These are phyloP conservation scores for Tragelaphus imberbis DNA, from an alignment of 2,113 vertebrate species.

Conservation along the genomic window DNA sequence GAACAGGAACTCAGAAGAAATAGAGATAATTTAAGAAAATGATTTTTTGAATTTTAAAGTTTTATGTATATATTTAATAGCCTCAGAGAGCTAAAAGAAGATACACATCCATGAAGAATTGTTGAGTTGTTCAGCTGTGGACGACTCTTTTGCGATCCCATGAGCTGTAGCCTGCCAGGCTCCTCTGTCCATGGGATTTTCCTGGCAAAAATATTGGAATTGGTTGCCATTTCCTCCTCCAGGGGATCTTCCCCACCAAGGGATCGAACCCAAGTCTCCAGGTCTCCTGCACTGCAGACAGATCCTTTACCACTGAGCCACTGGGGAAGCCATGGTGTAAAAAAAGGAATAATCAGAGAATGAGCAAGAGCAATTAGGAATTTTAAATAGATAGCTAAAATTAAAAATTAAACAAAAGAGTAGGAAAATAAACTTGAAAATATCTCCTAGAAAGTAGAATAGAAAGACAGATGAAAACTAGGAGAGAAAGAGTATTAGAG, in stretches of 20 bases:
- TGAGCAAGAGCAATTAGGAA: not conserved
- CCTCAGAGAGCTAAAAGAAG: not conserved
- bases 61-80: not conserved
- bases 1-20: not conserved
- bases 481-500: not conserved
- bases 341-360: not conserved
- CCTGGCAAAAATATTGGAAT: not conserved
- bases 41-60: not conserved
- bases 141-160: not conserved
- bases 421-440: conserved; percentile 21
- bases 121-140: not conserved
- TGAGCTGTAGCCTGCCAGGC: not conserved
- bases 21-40: not conserved
- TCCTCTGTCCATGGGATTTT: not conserved
- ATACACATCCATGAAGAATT: not conserved
- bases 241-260: not conserved
- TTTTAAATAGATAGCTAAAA: not conserved
- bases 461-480: not conserved
- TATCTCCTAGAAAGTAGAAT: not conserved
- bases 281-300: not conserved
- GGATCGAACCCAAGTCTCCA: not conserved
- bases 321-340: not conserved
- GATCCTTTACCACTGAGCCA: not conserved
- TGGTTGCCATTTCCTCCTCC: not conserved
- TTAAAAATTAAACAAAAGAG: not conserved